Base-by-base conservation (phyloP, 2,797 vertebrate species). In the Schizopygopsis malacanthus region DNA sequence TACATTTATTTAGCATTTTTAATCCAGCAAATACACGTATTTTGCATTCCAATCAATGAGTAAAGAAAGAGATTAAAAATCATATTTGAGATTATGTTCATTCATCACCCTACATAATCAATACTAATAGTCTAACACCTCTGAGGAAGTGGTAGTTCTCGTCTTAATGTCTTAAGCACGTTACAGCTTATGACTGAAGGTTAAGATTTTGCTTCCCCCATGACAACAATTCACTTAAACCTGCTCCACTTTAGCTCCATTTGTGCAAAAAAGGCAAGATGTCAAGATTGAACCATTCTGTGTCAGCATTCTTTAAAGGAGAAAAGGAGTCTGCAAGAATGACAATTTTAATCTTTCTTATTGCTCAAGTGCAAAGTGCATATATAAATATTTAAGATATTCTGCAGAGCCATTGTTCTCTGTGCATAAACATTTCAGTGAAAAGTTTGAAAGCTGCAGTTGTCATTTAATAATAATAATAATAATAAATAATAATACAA, bases 321-420 rank as follows among this genome's bases (percentile, higher is more conserved):
- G 92, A 93, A 79, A 87, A 85, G 37, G 77, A 87, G 89, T 93
- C 92, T 90, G 87, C 67, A 65, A 83, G 78, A 83, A 94, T 94
- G 43, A 93, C n/a, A 90, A 90, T 12, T 92, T 94, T 93, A 83
- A 94, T 93, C 88, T 87, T 92, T 93, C 43, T n/a, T 61, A 71
- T 88, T 90, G 83, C 91, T 87, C 89, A 85, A 93, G 90, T 93
- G 92, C 87, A 88, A 93, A 87, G 79, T 86, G 89, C 87, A 90
- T 83, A 13, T 93, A 70, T 63, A 94, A 94, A 93, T 93, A 93
- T 95, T 94, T 73, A 94, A 43, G 72, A 61, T 89, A 89, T 88
- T 91, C 92, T 92, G 92, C 87, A 90, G 79, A 92, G 89, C 83
- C 71, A 90, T 92, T 92, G 89, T 92, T 91, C 65, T 81, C 28